These are phyloP conservation scores for Cryptomyrus ogoouensis DNA, from an alignment of 2,113 vertebrate genomes.

Conservation along the genomic window DNA sequence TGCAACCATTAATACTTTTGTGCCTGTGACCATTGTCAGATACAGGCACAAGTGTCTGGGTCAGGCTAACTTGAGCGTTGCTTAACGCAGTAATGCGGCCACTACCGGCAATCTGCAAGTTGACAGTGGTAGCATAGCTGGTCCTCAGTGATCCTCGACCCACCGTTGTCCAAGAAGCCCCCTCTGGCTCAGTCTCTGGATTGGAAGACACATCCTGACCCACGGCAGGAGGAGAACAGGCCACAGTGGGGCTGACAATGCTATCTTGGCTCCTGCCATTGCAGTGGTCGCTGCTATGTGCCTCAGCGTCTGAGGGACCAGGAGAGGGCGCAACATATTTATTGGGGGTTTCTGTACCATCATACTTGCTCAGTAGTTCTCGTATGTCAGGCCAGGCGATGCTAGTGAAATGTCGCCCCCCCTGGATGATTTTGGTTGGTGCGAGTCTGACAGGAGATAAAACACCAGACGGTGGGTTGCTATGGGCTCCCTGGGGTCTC, in stretches of 20 bases:
- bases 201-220: slow-evolving; percentile 14
- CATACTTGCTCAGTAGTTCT: slow-evolving; percentile 52
- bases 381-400: slow-evolving; percentile 57
- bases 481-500: slow-evolving; percentile 35
- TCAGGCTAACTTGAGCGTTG: slow-evolving; percentile 78
- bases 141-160: slow-evolving; percentile 46
- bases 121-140: slow-evolving; percentile 84
- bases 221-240: slow-evolving; percentile 20
- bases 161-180: neutral
- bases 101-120: slow-evolving; percentile 77
- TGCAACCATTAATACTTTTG: slow-evolving; percentile 58
- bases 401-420: slow-evolving; percentile 51
- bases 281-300: slow-evolving; percentile 36
- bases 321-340: slow-evolving; percentile 9
- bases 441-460: slow-evolving; percentile 30
- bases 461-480: slow-evolving; percentile 37
- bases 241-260: slow-evolving; percentile 57
- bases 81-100: slow-evolving; percentile 72
- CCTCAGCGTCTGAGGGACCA: slow-evolving; percentile 26
- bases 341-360: slow-evolving; percentile 26
- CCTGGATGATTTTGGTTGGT: slow-evolving; percentile 27
- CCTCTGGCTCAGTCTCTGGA: neutral
- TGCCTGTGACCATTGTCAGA: slow-evolving; percentile 49
- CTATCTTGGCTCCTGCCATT: slow-evolving; percentile 49
- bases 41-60: slow-evolving; percentile 64